Evolutionary conservation across 1,140 invertebrate species (phyloP), one percentile per base, ranked within the genome.

Genomic region (Rhopalosiphum maidis): DNA sequence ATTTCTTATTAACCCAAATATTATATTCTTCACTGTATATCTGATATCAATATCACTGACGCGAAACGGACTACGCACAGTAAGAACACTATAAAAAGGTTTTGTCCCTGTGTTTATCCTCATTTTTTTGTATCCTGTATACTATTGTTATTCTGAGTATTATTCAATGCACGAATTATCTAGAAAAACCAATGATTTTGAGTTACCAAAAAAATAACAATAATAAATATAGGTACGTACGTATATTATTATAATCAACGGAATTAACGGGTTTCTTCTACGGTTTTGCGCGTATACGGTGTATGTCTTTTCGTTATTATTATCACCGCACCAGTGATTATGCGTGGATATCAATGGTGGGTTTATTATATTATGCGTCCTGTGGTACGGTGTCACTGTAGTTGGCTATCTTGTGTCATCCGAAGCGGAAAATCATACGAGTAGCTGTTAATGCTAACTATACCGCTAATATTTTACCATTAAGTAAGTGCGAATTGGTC

Each of bases 241-340:
- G 21, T 83, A n/a, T 68, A 68, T 68, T 68, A 90, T 90, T 68
- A 60, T 90, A 90, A 90, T 90, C 89, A 90, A 37, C 37, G 25
- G 54, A 60, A 90, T 90, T 90, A 90, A 90, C 89, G 89, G 89
- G 55, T 90, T 46, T 46, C 85, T 11, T 90, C 25, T 90, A 90
- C 55, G 89, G 89, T 90, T 90, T 90, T 55, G 23, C 89, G 89
- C 55, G 89, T 68, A 77, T 77, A 77, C 60, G 60, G 51, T 60
- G 54, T 68, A 60, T 41, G 89, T 90, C 54, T 90, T 60, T 90
- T 60, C 11, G 37, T 41, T 90, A 90, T 90, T 90, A 90, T 90
- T 90, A 90, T 68, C 41, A 90, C 68, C 89, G 89, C 89, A 90
- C 77, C 35, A 90, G 54, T 43, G 89, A 90, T 90, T 90, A 60